Conservation (phyloP, 37 sponge, comb jelly and placozoan species). For the Sycon ciliatum region DNA sequence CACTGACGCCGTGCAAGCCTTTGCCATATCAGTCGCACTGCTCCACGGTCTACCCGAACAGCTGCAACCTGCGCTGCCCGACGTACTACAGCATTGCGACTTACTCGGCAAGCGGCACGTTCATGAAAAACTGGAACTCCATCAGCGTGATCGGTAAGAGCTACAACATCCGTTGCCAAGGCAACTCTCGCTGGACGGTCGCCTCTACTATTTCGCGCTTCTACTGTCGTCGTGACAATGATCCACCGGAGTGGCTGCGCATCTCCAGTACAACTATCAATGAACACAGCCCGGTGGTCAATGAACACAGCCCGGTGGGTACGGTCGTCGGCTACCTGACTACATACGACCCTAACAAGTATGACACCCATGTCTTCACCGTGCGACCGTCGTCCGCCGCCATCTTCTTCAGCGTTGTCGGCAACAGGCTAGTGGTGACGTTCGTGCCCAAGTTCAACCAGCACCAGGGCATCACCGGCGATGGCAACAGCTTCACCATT, state of each 20-base stretch:
- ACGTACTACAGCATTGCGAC: too few relatives aligned
- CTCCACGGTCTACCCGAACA: too few relatives aligned
- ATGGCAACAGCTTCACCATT: not conserved
- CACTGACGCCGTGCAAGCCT: too few relatives aligned
- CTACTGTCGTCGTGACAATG: slow-evolving; percentile 15
- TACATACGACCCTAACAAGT: not conserved
- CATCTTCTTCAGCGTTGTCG: not conserved
- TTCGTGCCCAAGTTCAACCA: not conserved
- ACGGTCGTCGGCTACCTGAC: slow-evolving; percentile 12
- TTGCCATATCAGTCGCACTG: too few relatives aligned
- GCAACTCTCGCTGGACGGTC: not conserved
- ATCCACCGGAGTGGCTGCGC: not conserved
- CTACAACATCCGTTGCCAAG: slow-evolving; percentile 12
- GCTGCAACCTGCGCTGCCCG: too few relatives aligned
- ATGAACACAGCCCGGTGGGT: slow-evolving; percentile 5
- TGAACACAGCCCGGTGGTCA: slow-evolving; percentile 16
- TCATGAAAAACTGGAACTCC: too few relatives aligned
- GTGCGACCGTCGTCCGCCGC: not conserved
- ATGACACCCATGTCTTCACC: not conserved
- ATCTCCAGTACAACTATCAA: not conserved
- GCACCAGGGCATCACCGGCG: not conserved
- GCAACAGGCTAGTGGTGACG: not conserved
- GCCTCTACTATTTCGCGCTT: not conserved
- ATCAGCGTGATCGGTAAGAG: too few relatives aligned
- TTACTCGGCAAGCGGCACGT: too few relatives aligned